Conservation (phyloP, 2,888 invertebrate species). For the Petrophora chlorosata region DNA sequence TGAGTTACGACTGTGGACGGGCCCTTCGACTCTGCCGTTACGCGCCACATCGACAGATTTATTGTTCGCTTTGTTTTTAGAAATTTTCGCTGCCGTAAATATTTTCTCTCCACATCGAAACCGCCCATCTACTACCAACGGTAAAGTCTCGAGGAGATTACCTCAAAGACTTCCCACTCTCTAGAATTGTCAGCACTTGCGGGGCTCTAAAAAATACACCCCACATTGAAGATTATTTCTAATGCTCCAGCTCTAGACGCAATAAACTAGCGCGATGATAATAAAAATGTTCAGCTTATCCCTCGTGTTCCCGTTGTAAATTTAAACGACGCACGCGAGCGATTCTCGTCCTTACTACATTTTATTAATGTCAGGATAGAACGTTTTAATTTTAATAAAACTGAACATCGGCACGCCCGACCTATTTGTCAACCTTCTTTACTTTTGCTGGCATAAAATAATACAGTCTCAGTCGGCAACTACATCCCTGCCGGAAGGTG, state of each 20-base stretch:
- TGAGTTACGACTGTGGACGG: conserved; percentile 74
- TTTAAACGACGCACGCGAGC: conserved; percentile 59
- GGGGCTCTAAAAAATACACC: conserved; percentile 58
- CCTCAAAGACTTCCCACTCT: conserved; percentile 43
- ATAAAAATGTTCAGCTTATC: conserved; percentile 78
- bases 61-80: conserved; percentile 64
- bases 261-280: conserved; percentile 78
- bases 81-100: conserved; percentile 56
- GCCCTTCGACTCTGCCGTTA: conserved; percentile 60
- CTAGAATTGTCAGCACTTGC: conserved; percentile 46
- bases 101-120: conserved; percentile 44
- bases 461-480: conserved; percentile 75
- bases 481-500: conserved; percentile 55
- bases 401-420: conserved; percentile 80
- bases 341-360: conserved; percentile 69
- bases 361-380: conserved; percentile 76
- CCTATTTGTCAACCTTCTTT: conserved; percentile 84
- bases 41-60: conserved; percentile 68
- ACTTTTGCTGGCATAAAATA: conserved; percentile 81
- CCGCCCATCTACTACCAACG: conserved; percentile 34
- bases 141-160: conserved; percentile 44
- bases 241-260: conserved; percentile 72
- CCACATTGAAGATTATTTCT: conserved; percentile 71
- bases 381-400: conserved; percentile 83
- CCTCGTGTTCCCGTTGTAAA: conserved; percentile 71